phyloP scores from a whole-genome alignment of 1,140 invertebrate genomes.

The Tachypleus tridentatus region DNA sequence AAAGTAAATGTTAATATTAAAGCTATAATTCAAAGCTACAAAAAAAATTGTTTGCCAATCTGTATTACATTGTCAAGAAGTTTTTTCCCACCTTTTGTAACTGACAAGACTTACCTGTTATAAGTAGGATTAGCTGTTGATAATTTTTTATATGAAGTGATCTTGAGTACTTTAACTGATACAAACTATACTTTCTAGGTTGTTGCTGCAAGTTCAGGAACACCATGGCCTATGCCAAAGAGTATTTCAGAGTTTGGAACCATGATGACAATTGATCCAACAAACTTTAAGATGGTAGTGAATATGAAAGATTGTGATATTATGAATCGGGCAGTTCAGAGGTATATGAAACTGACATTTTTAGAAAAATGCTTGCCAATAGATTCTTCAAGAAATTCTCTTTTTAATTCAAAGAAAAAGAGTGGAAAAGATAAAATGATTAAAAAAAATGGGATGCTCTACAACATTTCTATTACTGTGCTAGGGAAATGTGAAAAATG shows the following conservation, averaged over 20 bases:
- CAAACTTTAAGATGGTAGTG: slow-evolving; percentile 23
- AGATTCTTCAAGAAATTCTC: background rate
- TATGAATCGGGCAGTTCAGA: slow-evolving; percentile 40
- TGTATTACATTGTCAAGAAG: too few relatives aligned
- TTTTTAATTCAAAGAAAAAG: slow-evolving; percentile 8
- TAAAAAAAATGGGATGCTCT: slow-evolving; percentile 24
- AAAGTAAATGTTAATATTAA: too few relatives aligned
- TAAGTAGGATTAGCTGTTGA: too few relatives aligned
- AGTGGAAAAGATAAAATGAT: slow-evolving; percentile 6
- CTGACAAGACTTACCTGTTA: too few relatives aligned
- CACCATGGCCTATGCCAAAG: slow-evolving; percentile 30
- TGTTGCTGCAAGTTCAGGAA: slow-evolving; percentile 15
- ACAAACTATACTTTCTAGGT: too few relatives aligned
- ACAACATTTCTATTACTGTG: slow-evolving; percentile 30
- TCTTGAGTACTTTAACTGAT: too few relatives aligned
- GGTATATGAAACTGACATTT: slow-evolving; percentile 29
- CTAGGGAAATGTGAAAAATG: slow-evolving; percentile 40
- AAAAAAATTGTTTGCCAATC: too few relatives aligned
- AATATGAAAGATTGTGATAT: slow-evolving; percentile 37
- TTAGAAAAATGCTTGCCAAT: slow-evolving; percentile 9
- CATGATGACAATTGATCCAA: slow-evolving; percentile 20
- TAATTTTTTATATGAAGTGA: too few relatives aligned
- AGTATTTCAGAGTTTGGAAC: slow-evolving; percentile 14
- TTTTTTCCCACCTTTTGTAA: too few relatives aligned
- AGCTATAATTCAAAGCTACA: too few relatives aligned